Percentiles rank a stretch among this genome's conserved stretches.
Evolutionary conservation across 2,113 vertebrate genomes (phyloP).

Genomic region (Capreolus pygargus): DNA sequence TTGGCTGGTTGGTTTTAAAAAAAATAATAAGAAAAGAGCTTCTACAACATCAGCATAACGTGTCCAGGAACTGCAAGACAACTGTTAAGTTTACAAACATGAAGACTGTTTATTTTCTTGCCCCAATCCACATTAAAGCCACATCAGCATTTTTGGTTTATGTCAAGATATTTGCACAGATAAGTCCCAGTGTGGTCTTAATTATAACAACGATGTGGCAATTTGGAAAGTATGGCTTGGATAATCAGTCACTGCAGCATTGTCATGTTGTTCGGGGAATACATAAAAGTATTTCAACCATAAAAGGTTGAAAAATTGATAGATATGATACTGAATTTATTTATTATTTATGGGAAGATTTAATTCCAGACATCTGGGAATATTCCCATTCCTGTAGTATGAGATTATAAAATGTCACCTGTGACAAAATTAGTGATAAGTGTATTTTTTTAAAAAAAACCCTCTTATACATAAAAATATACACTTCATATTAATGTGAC

Average conservation of each 20-base stretch:
- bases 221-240: neutral
- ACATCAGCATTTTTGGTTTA: slow-evolving; percentile 6
- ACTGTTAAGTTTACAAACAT: slow-evolving; percentile 22
- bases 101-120: slow-evolving; percentile 50
- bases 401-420: slow-evolving; percentile 40
- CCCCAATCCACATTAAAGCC: slow-evolving; percentile 22
- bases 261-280: neutral
- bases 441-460: neutral
- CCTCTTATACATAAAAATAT: neutral
- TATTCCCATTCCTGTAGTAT: neutral
- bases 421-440: slow-evolving; percentile 18
- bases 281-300: too few species aligned
- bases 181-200: slow-evolving; percentile 16
- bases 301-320: slow-evolving; percentile 42
- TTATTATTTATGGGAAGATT: slow-evolving; percentile 44
- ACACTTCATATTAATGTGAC: neutral
- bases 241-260: neutral
- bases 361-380: neutral
- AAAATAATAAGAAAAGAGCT: neutral
- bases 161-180: neutral
- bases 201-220: slow-evolving; percentile 25
- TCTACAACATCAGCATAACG: slow-evolving; percentile 9
- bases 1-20: slow-evolving; percentile 45
- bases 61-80: neutral
- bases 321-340: slow-evolving; percentile 37